Base-by-base conservation (phyloP, 2,888 invertebrate species). In the Drosophila eohydei region DNA sequence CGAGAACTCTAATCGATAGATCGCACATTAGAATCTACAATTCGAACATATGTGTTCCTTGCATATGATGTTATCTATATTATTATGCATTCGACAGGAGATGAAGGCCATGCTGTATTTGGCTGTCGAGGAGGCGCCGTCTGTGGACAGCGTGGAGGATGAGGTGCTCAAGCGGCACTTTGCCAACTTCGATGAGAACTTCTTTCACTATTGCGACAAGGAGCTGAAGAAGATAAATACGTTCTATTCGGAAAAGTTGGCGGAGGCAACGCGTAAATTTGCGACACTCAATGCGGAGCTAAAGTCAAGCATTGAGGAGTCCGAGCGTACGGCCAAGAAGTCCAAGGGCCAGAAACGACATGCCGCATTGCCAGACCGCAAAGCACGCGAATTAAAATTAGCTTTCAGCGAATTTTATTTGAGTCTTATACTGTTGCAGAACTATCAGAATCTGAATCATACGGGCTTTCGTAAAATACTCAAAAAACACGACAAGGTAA, bases 401-500 rank as follows among this genome's bases (percentile, higher is more conserved):
- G 99, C 99, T 0, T 99, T 98, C 93, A 98, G 98, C 90, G 99
- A 99, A 94, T 99, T 99, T 93, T 99, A 99, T 93, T 94, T 99
- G 48, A 98, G 98, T 90, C 94, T 99, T 56, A 98, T 99, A 85
- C 94, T 99, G 16, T 94, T 99, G 70, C 99, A 99, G 93, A 99
- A 99, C 92, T 99, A 98, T 92, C 99, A 99, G 93, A 98, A 98
- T 92, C 94, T 99, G 61, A 99, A 99, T 94, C 98, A 98, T 91
- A 99, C 99, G 4, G 99, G 99, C 2, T 99, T 99, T 94, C 95
- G 99, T 74, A 99, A 99, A 93, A 99, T 99, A 91, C 95, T 99
- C 74, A 99, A 99, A 93, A 99, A 99, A 93, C 99, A 99, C 92
- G 99, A 99, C 93, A 99, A 99, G 95, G 98, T 98, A 93, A 48